Percentiles rank a stretch among this genome's conserved stretches.
Evolutionary conservation across 1,140 invertebrate genomes (phyloP).

Genomic region (Amphibalanus amphitrite): DNA sequence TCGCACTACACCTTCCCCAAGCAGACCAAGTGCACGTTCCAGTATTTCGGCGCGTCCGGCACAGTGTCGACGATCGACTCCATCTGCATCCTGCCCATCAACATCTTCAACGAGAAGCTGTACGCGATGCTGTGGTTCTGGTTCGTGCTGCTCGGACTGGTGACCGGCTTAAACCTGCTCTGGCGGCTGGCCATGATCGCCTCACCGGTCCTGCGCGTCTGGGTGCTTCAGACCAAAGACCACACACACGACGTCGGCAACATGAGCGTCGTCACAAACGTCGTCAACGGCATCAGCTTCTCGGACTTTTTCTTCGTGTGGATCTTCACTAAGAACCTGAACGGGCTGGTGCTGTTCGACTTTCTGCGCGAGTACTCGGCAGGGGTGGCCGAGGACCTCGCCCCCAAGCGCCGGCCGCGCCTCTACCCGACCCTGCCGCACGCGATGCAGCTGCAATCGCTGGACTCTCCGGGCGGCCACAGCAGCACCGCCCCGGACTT

Average conservation of each 20-base stretch:
- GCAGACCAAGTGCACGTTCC: conserved; percentile 24
- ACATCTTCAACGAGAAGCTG: conserved; percentile 23
- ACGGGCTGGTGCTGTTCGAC: conserved; percentile 17
- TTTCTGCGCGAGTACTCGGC: conserved; percentile 10
- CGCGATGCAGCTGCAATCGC: not conserved
- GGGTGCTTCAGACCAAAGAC: conserved; percentile 12
- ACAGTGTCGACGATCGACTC: conserved; percentile 15
- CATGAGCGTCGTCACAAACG: conserved; percentile 9
- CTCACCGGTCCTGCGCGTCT: conserved; percentile 13
- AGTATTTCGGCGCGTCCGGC: not conserved
- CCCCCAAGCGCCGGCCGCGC: not conserved
- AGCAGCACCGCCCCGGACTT: not conserved
- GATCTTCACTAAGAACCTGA: conserved; percentile 21
- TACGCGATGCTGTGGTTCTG: conserved; percentile 23
- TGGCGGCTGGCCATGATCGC: conserved; percentile 14
- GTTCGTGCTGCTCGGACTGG: conserved; percentile 20
- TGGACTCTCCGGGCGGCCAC: no score
- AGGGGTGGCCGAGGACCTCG: not conserved
- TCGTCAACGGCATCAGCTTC: conserved; percentile 13
- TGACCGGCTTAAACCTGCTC: conserved; percentile 18
- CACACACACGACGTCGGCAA: conserved; percentile 9
- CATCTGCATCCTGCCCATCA: conserved; percentile 20
- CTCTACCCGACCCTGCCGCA: not conserved
- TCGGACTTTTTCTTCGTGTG: conserved; percentile 22
- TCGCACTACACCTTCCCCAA: conserved; percentile 57